phyloP scores from a whole-genome alignment of 2,888 invertebrate genomes.

The Drosophila barbarae region DNA sequence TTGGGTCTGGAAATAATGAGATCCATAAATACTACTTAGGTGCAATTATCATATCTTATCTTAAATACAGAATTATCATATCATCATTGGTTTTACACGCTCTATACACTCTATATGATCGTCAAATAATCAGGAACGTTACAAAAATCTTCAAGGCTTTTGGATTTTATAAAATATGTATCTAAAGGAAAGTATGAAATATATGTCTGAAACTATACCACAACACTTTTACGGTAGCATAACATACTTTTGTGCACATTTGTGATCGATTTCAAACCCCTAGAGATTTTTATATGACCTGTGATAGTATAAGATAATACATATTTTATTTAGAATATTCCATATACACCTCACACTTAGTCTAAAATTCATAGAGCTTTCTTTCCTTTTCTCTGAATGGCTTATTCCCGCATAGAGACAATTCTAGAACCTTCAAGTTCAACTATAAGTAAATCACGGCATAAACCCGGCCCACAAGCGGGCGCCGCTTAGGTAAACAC shows the following conservation, averaged over 20 bases:
- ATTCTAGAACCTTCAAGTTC: conserved; percentile 17
- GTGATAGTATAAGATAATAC: too few relatives aligned
- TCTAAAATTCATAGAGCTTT: neutral
- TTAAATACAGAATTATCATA: neutral
- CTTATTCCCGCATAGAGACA: conserved; percentile 9
- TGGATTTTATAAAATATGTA: neutral
- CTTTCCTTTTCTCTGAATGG: neutral
- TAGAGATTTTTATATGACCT: neutral
- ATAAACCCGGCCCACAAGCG: conserved; percentile 19
- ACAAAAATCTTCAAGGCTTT: neutral
- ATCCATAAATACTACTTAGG: neutral
- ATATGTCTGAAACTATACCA: neutral
- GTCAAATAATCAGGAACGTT: neutral
- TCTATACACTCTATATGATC: too few relatives aligned
- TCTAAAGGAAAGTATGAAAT: too few relatives aligned
- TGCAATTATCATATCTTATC: neutral
- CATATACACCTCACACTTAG: neutral
- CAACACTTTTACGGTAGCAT: neutral
- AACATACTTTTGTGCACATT: neutral
- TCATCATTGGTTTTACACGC: too few relatives aligned
- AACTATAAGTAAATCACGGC: conserved; percentile 32
- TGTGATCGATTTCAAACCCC: neutral
- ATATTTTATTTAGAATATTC: neutral
- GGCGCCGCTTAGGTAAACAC: conserved; percentile 49
- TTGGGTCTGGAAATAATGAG: neutral